These are phyloP conservation scores for Eudyptes chrysolophus DNA, from an alignment of 2,113 vertebrate species.

Conservation along the genomic window DNA sequence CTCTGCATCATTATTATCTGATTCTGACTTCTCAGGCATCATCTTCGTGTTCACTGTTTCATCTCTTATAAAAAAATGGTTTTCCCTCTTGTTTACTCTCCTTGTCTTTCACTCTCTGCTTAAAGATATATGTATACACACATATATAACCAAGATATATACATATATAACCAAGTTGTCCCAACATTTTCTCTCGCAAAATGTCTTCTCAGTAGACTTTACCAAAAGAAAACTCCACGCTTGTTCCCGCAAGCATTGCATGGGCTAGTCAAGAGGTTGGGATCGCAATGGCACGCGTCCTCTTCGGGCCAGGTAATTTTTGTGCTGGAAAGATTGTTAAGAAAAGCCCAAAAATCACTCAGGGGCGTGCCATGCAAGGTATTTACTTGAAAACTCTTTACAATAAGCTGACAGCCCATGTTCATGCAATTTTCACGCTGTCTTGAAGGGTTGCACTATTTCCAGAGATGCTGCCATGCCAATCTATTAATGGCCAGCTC, in stretches of 20 bases:
- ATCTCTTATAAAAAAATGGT: rapidly evolving
- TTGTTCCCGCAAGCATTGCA: background rate
- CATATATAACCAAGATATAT: too few relatives aligned
- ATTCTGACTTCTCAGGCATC: background rate
- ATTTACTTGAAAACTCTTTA: background rate
- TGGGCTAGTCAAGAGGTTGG: background rate
- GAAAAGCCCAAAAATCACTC: background rate
- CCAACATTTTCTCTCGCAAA: background rate
- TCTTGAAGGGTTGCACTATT: background rate
- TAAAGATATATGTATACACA: background rate
- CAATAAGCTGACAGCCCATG: background rate
- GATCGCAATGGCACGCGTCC: rapidly evolving
- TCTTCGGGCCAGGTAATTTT: background rate
- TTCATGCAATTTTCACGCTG: background rate
- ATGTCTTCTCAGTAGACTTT: background rate
- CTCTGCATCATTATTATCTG: background rate
- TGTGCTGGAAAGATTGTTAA: background rate
- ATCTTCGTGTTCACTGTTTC: background rate
- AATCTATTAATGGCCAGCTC: background rate
- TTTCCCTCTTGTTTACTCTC: background rate
- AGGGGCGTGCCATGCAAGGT: rapidly evolving
- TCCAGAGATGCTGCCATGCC: background rate
- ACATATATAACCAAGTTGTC: background rate
- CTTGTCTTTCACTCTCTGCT: background rate
- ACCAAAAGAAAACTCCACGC: background rate